Evolutionary conservation across 2,797 vertebrate species (phyloP).

Genomic region (Typhlichthys subterraneus): DNA sequence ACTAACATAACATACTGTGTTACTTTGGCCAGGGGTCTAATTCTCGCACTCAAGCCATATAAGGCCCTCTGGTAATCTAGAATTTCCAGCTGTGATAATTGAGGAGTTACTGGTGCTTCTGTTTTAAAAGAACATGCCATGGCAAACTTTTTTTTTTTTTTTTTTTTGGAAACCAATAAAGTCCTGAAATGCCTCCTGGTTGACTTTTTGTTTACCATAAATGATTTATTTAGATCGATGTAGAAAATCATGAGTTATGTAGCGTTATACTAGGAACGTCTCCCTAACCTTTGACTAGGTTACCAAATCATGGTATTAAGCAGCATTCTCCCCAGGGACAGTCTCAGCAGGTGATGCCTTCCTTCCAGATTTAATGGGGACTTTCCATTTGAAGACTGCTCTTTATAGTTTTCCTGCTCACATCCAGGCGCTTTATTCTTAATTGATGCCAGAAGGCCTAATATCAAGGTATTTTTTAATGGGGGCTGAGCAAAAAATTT

Average conservation of each 20-base stretch:
- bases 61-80: too few relatives aligned
- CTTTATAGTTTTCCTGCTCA: slow-evolving; percentile 61
- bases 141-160: slow-evolving; percentile 6
- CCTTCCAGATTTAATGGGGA: slow-evolving; percentile 61
- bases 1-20: background rate
- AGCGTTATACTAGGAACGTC: slow-evolving; percentile 1
- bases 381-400: slow-evolving; percentile 72
- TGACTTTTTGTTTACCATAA: background rate
- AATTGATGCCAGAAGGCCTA: slow-evolving; percentile 64
- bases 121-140: slow-evolving; percentile 8
- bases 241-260: slow-evolving; percentile 1
- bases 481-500: slow-evolving; percentile 42
- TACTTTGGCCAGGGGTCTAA: background rate
- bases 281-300: too few relatives aligned
- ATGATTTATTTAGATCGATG: background rate
- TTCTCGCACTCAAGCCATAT: background rate
- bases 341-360: slow-evolving; percentile 70
- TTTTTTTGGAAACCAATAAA: background rate
- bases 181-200: background rate
- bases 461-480: slow-evolving; percentile 46
- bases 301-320: too few relatives aligned
- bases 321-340: slow-evolving; percentile 46
- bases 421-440: slow-evolving; percentile 44
- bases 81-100: too few relatives aligned
- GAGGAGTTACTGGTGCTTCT: background rate